Evolutionary conservation across 2,113 vertebrate species (phyloP), one percentile per base, ranked within the genome.

Genomic region (Taxidea taxus): DNA sequence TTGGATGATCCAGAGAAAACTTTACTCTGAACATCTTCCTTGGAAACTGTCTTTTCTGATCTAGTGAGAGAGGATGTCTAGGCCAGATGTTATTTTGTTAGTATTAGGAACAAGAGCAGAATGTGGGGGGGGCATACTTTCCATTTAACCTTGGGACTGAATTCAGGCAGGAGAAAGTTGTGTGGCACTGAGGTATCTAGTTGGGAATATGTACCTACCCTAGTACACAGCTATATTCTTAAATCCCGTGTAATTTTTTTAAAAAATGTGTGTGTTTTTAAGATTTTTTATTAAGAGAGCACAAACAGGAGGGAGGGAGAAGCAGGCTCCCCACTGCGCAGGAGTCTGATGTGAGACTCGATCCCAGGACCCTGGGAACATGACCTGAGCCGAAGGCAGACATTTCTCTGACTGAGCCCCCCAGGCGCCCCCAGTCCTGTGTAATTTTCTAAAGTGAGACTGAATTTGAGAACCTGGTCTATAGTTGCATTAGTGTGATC

Each of bases 1-100:
- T 27, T 90, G 84, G 68, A 87, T 94, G 68, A 75, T 85, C 21
- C 54, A 95, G 68, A 49, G n/a, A 87, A 93, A 95, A 54, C 2
- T 62, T 70, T 68, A 54, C 42, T 95, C 64, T 90, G 18, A 47
- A 87, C 37, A 84, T 18, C 75, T 93, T 88, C 72, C 18, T 95
- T 75, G 84, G n/a, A 83, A 93, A 91, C 12, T 70, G 0, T 87
- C 18, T 72, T 82, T 82, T 93, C 70, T 62, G 20, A 82, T 91
- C 12, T 80, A 74, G 34, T 66, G 25, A 58, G 9, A 58, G 20
- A 42, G 85, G 44, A 11, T 89, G 44, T 60, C 39, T 87, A 88
- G 86, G 47, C 0, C 29, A 87, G 51, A 49, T 72, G 54, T 49
- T 95, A 23, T 60, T 87, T 86, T 87, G 34, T 85, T 91, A 56